These are phyloP conservation scores for Eurytoma californica DNA, from an alignment of 2,888 invertebrate genomes.

Conservation along the genomic window DNA sequence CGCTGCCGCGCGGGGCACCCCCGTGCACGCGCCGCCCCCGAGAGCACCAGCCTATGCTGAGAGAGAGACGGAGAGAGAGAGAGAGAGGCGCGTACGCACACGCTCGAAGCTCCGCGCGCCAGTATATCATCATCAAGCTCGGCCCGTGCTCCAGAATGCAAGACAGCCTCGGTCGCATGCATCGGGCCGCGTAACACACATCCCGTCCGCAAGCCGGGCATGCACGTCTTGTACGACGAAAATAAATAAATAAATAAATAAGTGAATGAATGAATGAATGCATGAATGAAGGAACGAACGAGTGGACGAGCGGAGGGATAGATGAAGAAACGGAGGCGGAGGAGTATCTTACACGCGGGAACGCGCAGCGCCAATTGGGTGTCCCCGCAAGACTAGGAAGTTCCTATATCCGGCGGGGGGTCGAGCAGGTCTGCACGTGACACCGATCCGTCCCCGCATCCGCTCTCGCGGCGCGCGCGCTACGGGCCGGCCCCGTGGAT, in stretches of 20 bases:
- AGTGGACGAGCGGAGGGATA: too few species aligned
- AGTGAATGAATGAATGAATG: too few species aligned
- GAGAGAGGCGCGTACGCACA: not conserved
- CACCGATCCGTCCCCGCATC: slow-evolving; percentile 72
- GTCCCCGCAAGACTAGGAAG: slow-evolving; percentile 70
- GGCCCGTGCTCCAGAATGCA: slow-evolving; percentile 36
- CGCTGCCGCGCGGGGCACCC: not conserved
- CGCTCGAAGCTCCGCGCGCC: not conserved
- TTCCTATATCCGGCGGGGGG: slow-evolving; percentile 71
- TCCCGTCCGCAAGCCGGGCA: too few species aligned
- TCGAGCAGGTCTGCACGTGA: slow-evolving; percentile 65
- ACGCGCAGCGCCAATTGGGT: not conserved
- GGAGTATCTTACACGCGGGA: not conserved
- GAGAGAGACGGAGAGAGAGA: not conserved
- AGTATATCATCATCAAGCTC: slow-evolving; percentile 50
- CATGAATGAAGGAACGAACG: too few species aligned
- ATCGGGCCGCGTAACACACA: not conserved
- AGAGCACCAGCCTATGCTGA: not conserved
- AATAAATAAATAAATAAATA: too few species aligned
- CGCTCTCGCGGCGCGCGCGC: not conserved
- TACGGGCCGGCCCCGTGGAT: not conserved
- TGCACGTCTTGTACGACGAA: too few species aligned
- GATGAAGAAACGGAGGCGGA: not conserved
- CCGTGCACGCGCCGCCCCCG: slow-evolving; percentile 15
- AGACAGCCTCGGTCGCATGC: slow-evolving; percentile 22